Evolutionary conservation across 2,113 vertebrate genomes (phyloP), one percentile per base, ranked within the genome.

Genomic region (Salvator merianae): DNA sequence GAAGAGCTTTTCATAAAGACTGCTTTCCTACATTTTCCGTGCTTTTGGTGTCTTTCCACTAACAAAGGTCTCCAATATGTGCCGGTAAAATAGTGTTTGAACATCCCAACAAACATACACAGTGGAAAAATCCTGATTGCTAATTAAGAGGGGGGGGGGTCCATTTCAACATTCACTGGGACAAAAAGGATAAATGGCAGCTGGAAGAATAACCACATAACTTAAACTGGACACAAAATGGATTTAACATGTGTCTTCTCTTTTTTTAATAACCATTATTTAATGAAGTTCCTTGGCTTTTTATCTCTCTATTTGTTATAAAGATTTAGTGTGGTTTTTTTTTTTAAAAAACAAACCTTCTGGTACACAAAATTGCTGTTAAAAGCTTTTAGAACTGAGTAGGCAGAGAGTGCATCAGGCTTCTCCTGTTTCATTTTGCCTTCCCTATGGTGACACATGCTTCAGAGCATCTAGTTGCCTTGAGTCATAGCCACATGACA

Each of bases 401-500:
- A 74, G 74, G 83, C 85, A 88, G 69, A 72, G 26, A 62, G 76
- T 91, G 88, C 91, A 89, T 93, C 87, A 92, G 32, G 89, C 40
- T 76, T 83, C 73, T 14, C 84, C 85, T n/a, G 8, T 73, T 85
- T 79, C 79, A 89, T 85, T 34, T 93, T 78, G 85, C 81, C 84
- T 82, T 68, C 85, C 77, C 86, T 4, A 16, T 80, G 78, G 79
- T 88, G 89, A 93, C 91, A 88, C 65, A 76, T 88, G 53, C 66
- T 91, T 91, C 72, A 55, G 90, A 85, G 79, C 84, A 79, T 87
- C 71, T 84, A 89, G 79, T 88, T 94, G 40, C 88, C 78, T 20
- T 82, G 91, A 93, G 87, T 88, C 88, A 82, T 50, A 70, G 43
- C 13, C 65, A 80, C 79, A 84, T 22, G 74, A 81, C 79, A 88